These are phyloP conservation scores for Halcyon chelicuti DNA, from an alignment of 2,797 vertebrate genomes.

Conservation along the genomic window DNA sequence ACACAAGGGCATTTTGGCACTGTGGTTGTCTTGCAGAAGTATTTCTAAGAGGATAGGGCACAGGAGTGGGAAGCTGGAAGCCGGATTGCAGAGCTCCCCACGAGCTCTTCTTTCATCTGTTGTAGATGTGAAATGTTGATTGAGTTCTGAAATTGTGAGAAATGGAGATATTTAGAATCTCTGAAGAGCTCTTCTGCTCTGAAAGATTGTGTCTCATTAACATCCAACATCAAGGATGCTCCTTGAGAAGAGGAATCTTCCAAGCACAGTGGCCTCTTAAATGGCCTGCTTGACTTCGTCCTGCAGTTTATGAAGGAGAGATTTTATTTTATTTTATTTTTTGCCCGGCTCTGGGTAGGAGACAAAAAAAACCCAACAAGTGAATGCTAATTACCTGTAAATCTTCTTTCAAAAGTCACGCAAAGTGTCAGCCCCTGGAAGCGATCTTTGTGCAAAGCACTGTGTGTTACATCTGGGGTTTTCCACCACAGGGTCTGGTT, in stretches of 20 bases:
- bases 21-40: background rate
- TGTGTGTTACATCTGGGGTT: background rate
- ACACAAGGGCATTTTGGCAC: background rate
- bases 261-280: background rate
- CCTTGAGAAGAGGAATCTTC: background rate
- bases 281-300: background rate
- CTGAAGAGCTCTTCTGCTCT: background rate
- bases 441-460: background rate
- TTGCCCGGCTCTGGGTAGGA: background rate
- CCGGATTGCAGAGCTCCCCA: background rate
- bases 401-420: background rate
- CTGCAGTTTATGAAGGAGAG: background rate
- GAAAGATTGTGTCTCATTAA: background rate
- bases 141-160: background rate
- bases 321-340: background rate
- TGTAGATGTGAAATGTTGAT: background rate
- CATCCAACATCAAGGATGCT: background rate
- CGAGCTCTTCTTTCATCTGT: background rate
- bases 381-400: background rate
- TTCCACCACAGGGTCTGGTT: background rate
- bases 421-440: background rate
- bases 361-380: background rate
- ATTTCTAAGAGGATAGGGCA: background rate
- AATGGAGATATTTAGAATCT: background rate
- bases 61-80: background rate